Evolutionary conservation across 1,140 invertebrate genomes (phyloP).

Genomic region (Drosophila nigromelanica): DNA sequence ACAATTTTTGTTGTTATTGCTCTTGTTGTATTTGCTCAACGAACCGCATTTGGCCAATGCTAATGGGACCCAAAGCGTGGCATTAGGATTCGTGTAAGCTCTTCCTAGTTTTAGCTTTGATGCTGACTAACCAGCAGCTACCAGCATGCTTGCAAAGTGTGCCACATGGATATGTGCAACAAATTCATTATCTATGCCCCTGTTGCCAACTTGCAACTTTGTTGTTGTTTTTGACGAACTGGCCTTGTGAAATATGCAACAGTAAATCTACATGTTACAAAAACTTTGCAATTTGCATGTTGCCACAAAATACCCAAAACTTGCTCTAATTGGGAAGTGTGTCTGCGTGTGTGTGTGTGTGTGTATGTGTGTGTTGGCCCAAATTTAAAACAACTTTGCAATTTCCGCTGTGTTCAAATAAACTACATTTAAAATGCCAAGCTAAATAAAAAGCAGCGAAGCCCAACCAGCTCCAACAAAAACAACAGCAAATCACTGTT

Average conservation of each 20-base stretch:
- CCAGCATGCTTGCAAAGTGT: constrained; percentile 3
- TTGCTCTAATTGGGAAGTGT: constrained; percentile 36
- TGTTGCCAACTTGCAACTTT: constrained; percentile 24
- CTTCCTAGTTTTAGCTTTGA: background rate
- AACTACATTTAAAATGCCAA: constrained; percentile 74
- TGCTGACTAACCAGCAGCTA: background rate
- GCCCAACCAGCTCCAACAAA: constrained; percentile 4
- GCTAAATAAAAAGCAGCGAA: constrained; percentile 6
- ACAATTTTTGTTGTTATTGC: constrained; percentile 21
- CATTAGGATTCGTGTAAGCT: constrained; percentile 14
- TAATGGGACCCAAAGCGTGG: constrained; percentile 6
- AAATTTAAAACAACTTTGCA: constrained; percentile 51
- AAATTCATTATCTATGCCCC: constrained; percentile 31
- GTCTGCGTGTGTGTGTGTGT: constrained; percentile 5
- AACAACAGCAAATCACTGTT: constrained; percentile 38
- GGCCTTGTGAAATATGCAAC: constrained; percentile 12
- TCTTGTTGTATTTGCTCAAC: constrained; percentile 50
- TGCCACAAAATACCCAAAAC: constrained; percentile 21
- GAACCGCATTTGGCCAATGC: constrained; percentile 55
- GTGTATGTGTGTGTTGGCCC: background rate
- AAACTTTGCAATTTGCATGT: constrained; percentile 73
- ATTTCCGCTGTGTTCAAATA: constrained; percentile 61
- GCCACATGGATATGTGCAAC: constrained; percentile 17
- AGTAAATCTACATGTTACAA: constrained; percentile 13
- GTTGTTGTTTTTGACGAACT: constrained; percentile 9